Evolutionary conservation across 1,140 invertebrate species (phyloP), one percentile per base, ranked within the genome.

Genomic region (Bacillus rossius): DNA sequence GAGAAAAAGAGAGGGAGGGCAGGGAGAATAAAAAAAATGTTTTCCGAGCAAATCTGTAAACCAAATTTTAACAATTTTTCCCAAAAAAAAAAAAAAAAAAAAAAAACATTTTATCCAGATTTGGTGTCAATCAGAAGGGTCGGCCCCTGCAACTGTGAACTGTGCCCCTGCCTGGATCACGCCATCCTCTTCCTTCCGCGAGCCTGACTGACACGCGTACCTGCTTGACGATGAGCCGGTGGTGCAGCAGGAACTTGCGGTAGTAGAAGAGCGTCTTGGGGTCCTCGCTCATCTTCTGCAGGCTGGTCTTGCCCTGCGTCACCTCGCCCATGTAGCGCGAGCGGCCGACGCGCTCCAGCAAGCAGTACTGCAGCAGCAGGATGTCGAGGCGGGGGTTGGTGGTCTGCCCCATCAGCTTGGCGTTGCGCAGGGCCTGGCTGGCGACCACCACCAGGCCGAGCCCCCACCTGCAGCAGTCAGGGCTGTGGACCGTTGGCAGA

Each of bases 301-400:
- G 69, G 60, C 83, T 81, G 20, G 75, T 69, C 61, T 81, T 81
- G 37, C 88, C 88, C 29, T 81, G 77, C 14, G 87, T 89, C 7
- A 85, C 74, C 71, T 88, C 86, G 0, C 90, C 89, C 63, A 81
- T 77, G 55, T 81, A 78, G 16, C 90, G 76, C 19, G 83, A 73
- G 61, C 88, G 78, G n/a, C 87, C 91, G 55, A 94, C 83, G 66
- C 83, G 72, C 75, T 94, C 91, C 25, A 91, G 70, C 20, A 92
- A 75, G 62, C 84, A 85, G 67, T 89, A 94, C 61, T 84, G 82
- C 8, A 78, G 71, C 3, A 79, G 50, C 1, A 75, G 75, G 16
- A 89, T 55, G 25, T 83, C 77, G 8, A 80, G 62, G 3, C 68
- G 69, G n/a, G 82, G 81, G 66, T 79, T 77, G 29, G 71, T 64